These are phyloP conservation scores for Lonchura striata DNA, from an alignment of 2,113 vertebrate genomes.

Conservation along the genomic window DNA sequence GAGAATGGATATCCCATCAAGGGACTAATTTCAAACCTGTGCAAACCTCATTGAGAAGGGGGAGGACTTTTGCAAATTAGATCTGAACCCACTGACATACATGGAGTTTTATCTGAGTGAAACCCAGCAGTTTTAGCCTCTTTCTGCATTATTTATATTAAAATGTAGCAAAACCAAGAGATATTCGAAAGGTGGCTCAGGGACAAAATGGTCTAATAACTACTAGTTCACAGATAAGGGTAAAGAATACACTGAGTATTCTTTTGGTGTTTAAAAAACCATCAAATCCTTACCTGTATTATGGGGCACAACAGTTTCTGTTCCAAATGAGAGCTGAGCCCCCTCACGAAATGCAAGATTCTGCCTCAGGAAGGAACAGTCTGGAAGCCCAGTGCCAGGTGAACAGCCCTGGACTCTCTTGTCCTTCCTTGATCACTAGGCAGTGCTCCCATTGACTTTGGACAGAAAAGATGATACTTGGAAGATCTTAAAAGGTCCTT, in stretches of 20 bases:
- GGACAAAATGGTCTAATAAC: background rate
- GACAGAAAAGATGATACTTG: background rate
- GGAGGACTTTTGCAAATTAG: background rate
- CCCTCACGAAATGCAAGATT: background rate
- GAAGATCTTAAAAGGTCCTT: background rate
- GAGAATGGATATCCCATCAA: background rate
- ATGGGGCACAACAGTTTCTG: background rate
- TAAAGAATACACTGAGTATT: background rate
- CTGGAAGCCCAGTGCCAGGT: background rate
- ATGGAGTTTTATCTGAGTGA: background rate
- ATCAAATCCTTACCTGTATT: background rate
- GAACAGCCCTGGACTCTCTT: background rate
- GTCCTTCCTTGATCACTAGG: background rate
- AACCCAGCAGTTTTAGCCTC: background rate
- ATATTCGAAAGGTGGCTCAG: background rate
- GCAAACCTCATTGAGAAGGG: background rate
- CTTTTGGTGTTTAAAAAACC: background rate
- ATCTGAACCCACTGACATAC: background rate
- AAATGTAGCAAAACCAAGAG: background rate
- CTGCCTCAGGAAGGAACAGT: background rate
- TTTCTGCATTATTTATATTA: background rate
- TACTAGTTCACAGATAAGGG: background rate
- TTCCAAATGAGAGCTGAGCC: background rate
- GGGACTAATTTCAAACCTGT: background rate
- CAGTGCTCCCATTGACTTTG: background rate